A percentile compares a stretch with the other conserved stretches of the same genome.
Evolutionary conservation across 37 sponge, comb jelly and placozoan species (phyloP).

Genomic region (Crambe crambe): DNA sequence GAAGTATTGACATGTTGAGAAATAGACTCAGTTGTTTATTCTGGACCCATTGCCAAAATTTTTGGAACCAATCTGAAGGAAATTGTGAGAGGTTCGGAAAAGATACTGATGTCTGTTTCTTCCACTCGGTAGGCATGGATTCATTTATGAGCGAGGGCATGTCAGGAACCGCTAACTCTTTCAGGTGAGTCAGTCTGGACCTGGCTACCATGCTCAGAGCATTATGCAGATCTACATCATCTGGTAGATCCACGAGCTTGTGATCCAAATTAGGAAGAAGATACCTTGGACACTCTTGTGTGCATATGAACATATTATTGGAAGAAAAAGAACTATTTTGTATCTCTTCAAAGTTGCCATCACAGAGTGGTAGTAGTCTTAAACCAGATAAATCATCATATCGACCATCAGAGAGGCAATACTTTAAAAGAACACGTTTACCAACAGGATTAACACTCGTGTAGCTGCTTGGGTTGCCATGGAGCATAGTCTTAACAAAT

Average conservation of each 20-base stretch:
- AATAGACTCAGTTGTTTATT: not conserved
- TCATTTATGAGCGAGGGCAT: not conserved
- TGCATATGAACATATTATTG: constrained; percentile 11
- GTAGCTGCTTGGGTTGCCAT: constrained; percentile 2
- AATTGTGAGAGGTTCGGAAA: not conserved
- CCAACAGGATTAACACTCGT: not conserved
- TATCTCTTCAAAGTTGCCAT: constrained; percentile 30
- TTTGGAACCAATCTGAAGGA: constrained; percentile 15
- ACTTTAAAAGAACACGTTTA: constrained; percentile 25
- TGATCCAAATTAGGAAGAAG: constrained; percentile 29
- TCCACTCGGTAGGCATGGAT: constrained; percentile 8
- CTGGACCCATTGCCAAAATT: constrained; percentile 46
- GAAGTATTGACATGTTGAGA: constrained; percentile 1
- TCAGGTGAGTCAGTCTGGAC: constrained; percentile 17
- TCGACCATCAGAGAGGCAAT: constrained; percentile 37
- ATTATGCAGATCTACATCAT: constrained; percentile 5
- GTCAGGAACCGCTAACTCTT: not conserved
- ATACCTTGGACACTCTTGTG: constrained; percentile 14
- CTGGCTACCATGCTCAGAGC: constrained; percentile 12
- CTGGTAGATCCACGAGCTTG: constrained; percentile 3
- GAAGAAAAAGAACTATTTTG: not conserved
- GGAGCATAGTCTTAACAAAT: not conserved
- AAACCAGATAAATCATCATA: constrained; percentile 28
- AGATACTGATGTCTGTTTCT: not conserved
- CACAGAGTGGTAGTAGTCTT: constrained; percentile 34